These are phyloP conservation scores for Philaenus spumarius DNA, from an alignment of 1,140 invertebrate species.

Conservation along the genomic window DNA sequence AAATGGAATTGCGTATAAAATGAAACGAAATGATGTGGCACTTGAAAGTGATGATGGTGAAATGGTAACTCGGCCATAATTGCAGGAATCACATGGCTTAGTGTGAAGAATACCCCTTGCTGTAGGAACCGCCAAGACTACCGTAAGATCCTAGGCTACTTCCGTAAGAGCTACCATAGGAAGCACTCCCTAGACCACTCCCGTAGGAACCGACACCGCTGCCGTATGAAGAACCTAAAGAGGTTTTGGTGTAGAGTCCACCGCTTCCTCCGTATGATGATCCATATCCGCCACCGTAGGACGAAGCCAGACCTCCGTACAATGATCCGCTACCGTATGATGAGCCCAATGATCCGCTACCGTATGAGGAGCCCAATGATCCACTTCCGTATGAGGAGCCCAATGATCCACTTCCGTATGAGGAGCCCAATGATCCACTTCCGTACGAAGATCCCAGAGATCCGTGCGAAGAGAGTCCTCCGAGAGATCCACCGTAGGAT, in stretches of 20 bases:
- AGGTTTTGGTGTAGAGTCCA: neutral
- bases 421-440: neutral
- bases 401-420: slow-evolving; percentile 5
- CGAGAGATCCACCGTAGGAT: slow-evolving; percentile 20
- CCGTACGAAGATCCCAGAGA: neutral
- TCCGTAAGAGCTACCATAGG: too few species aligned
- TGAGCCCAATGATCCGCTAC: neutral
- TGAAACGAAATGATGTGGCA: too few species aligned
- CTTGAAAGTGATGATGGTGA: too few species aligned
- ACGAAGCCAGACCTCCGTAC: neutral
- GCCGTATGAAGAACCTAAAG: neutral
- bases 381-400: neutral
- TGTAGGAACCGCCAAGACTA: too few species aligned
- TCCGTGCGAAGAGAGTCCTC: slow-evolving; percentile 18
- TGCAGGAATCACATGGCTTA: too few species aligned
- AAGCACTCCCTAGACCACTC: too few species aligned
- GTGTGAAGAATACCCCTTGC: too few species aligned
- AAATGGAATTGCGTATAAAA: too few species aligned
- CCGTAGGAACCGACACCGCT: neutral
- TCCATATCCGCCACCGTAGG: neutral
- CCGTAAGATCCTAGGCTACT: too few species aligned
- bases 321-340: neutral
- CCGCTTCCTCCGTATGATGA: neutral
- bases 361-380: neutral
- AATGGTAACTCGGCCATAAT: too few species aligned